These are phyloP conservation scores for Triops cancriformis DNA, from an alignment of 1,140 invertebrate species.

Conservation along the genomic window DNA sequence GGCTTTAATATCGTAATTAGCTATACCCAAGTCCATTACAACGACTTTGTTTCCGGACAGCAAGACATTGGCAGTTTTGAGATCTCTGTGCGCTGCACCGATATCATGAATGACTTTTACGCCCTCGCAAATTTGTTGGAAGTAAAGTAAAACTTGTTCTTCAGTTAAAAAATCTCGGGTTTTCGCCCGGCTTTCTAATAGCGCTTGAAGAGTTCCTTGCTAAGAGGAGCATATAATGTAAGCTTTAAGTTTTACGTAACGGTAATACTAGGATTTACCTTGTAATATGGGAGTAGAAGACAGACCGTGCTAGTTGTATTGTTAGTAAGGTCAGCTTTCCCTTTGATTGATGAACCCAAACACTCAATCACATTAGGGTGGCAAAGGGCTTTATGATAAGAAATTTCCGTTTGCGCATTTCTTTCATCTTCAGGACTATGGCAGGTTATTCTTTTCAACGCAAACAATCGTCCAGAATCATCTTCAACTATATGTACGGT, in stretches of 20 bases:
- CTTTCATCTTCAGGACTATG: slow-evolving; percentile 69
- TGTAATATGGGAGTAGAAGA: slow-evolving; percentile 68
- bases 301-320: slow-evolving; percentile 63
- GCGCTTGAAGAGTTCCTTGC: slow-evolving; percentile 65
- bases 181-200: slow-evolving; percentile 52
- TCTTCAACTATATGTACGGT: slow-evolving; percentile 65
- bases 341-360: slow-evolving; percentile 57
- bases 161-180: slow-evolving; percentile 53
- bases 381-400: slow-evolving; percentile 58
- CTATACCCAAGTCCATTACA: slow-evolving; percentile 70
- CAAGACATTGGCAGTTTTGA: slow-evolving; percentile 76
- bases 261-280: slow-evolving; percentile 42
- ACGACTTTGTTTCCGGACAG: slow-evolving; percentile 62
- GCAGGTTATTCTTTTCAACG: slow-evolving; percentile 71
- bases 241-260: too few relatives aligned
- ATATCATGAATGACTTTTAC: slow-evolving; percentile 64
- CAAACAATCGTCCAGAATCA: slow-evolving; percentile 60
- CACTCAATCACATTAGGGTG: slow-evolving; percentile 71
- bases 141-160: slow-evolving; percentile 57
- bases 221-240: slow-evolving; percentile 33
- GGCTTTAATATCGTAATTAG: not conserved
- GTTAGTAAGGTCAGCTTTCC: slow-evolving; percentile 53
- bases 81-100: slow-evolving; percentile 69
- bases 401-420: slow-evolving; percentile 62
- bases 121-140: slow-evolving; percentile 64